Percentiles rank a stretch among this genome's conserved stretches.
phyloP scores from a whole-genome alignment of 2,113 vertebrate genomes.

The Perca flavescens region DNA sequence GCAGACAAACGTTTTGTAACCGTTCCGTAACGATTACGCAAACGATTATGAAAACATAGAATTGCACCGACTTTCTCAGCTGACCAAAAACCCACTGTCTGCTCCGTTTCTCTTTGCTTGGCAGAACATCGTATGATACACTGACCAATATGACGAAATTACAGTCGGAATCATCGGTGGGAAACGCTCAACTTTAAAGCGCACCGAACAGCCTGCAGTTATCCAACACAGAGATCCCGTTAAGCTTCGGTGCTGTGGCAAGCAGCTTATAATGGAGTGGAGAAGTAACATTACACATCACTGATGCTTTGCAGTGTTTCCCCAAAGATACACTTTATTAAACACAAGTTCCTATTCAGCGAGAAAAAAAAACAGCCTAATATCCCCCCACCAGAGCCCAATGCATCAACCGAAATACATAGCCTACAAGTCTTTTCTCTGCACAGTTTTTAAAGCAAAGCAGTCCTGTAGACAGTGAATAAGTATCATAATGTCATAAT shows the following conservation, averaged over 20 bases:
- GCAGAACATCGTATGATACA: background rate
- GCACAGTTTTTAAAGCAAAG: background rate
- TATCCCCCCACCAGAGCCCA: background rate
- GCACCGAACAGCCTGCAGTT: background rate
- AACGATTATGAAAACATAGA: constrained; percentile 71
- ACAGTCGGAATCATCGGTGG: background rate
- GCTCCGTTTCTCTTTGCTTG: background rate
- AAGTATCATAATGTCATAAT: background rate
- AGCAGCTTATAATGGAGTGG: constrained; percentile 49
- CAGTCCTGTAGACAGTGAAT: background rate
- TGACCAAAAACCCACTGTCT: background rate
- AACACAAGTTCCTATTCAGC: background rate
- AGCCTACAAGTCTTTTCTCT: background rate
- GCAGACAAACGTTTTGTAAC: constrained; percentile 61
- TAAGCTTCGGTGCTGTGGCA: constrained; percentile 37
- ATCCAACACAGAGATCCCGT: constrained; percentile 15
- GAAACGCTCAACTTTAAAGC: constrained; percentile 34
- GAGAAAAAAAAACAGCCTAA: background rate
- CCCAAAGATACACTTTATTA: constrained; percentile 10
- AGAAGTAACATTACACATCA: constrained; percentile 25
- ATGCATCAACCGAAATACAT: background rate
- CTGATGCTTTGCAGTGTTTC: background rate
- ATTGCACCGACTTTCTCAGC: constrained; percentile 21
- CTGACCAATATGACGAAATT: background rate
- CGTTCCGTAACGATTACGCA: constrained; percentile 70